Percentiles rank a stretch among this genome's conserved stretches.
Conservation (phyloP, 2,113 vertebrate genomes). For the Miniopterus natalensis region DNA sequence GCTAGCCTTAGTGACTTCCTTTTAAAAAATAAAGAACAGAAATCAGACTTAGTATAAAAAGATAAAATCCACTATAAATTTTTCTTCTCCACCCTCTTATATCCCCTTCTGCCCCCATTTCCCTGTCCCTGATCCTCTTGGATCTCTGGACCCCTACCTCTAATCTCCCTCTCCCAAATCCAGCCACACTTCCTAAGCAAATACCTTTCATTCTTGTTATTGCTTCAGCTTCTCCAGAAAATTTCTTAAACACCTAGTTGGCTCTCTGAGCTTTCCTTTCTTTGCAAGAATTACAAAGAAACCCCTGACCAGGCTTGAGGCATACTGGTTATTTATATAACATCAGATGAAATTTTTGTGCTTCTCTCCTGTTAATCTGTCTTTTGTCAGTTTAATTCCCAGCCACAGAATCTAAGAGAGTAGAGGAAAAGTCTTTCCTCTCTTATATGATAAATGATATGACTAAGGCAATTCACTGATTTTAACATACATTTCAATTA, state of each 20-base stretch:
- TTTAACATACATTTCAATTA: slow-evolving; percentile 11
- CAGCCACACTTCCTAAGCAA: not conserved
- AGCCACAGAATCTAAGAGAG: not conserved
- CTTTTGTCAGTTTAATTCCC: not conserved
- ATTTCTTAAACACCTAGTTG: not conserved
- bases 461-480: not conserved
- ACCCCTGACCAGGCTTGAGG: not conserved
- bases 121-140: not conserved
- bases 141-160: not conserved
- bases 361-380: not conserved
- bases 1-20: not conserved
- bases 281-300: not conserved
- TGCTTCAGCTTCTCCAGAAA: not conserved
- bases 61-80: not conserved
- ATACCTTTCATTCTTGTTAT: not conserved
- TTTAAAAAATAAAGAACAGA: not conserved
- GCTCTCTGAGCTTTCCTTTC: not conserved
- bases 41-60: not conserved
- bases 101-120: not conserved
- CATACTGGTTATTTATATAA: not conserved
- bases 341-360: not conserved
- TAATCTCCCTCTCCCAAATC: not conserved
- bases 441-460: not conserved
- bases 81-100: not conserved
- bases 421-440: not conserved